phyloP scores from a whole-genome alignment of 2,113 vertebrate genomes.

The Daphoenositta chrysoptera region DNA sequence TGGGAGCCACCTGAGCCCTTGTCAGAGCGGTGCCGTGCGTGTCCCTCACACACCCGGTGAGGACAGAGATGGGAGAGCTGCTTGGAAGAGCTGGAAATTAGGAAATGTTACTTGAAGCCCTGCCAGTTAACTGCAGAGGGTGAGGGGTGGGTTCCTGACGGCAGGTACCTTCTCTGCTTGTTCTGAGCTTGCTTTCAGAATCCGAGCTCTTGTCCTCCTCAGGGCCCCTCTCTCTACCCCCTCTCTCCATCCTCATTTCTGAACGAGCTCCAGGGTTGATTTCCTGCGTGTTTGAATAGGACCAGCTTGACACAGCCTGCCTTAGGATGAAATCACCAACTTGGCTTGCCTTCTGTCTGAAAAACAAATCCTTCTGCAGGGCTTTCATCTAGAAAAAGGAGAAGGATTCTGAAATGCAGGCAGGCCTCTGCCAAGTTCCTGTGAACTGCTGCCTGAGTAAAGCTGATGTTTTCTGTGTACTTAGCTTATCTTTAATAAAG shows the following conservation, averaged over 20 bases:
- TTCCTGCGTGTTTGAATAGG: conserved; percentile 66
- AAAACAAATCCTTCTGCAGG: conserved; percentile 64
- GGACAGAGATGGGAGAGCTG: not conserved
- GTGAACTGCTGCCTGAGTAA: not conserved
- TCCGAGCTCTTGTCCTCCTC: not conserved
- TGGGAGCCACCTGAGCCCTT: not conserved
- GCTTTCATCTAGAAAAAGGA: conserved; percentile 65
- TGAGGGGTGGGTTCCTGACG: not conserved
- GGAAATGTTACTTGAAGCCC: not conserved
- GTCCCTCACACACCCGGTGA: not conserved
- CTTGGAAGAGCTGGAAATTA: not conserved
- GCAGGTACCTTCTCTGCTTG: not conserved
- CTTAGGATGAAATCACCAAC: conserved; percentile 69
- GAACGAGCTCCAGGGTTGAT: conserved; percentile 57
- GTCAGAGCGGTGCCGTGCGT: not conserved
- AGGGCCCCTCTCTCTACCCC: conserved; percentile 36
- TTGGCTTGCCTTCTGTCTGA: conserved; percentile 66
- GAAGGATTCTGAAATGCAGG: conserved; percentile 38
- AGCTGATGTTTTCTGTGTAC: not conserved
- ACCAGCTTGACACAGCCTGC: conserved; percentile 70
- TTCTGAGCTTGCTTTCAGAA: not conserved
- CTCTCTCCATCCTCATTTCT: conserved; percentile 11
- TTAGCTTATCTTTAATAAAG: not conserved
- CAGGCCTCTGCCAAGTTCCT: conserved; percentile 48
- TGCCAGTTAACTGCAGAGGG: not conserved